Base-by-base conservation (phyloP, 2,888 invertebrate genomes). In the Yponomeuta plumbellus region DNA sequence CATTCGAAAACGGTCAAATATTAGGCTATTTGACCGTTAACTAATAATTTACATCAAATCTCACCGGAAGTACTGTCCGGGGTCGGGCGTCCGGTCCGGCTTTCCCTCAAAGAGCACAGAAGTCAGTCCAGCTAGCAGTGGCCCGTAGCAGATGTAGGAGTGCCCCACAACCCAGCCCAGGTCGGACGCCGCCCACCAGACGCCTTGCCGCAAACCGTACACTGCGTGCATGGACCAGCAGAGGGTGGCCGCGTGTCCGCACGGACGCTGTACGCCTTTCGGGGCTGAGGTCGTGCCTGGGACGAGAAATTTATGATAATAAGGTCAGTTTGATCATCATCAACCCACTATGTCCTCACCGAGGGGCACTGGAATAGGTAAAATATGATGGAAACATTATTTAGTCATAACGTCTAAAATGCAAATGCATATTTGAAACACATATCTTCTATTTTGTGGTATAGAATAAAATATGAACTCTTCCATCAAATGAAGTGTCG, bases 151-250 rank as follows among this genome's bases (percentile, higher is more conserved):
- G 73, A 98, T 98, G 81, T 97, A 98, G 0, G 98, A 98, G 79
- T 97, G 98, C 0, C 98, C 98, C 0, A 98, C 98, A 0, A 98
- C 98, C 97, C 97, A 97, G 13, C 97, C 97, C 66, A 96, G 92
- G 77, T 96, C 96, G 58, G 98, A 98, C 0, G 97, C 97, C 17
- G 96, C 95, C 97, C 98, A 98, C 95, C 98, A 98, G 22, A 97
- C 97, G 13, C 94, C 94, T 10, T 93, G 92, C 58, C 93, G 92
- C 77, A 97, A 91, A 0, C 96, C 97, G 76, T 98, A 98, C 61
- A 98, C 93, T 0, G 93, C 92, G 70, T 93, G 93, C 94, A 98
- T 95, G 0, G 96, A 94, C 95, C 97, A 98, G 77, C 96, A 94
- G 5, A 98, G 86, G 0, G 94, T 94, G 0, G 96, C 97, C 57